Evolutionary conservation across 2,113 vertebrate species (phyloP).

Genomic region (Pygathrix nemaeus): DNA sequence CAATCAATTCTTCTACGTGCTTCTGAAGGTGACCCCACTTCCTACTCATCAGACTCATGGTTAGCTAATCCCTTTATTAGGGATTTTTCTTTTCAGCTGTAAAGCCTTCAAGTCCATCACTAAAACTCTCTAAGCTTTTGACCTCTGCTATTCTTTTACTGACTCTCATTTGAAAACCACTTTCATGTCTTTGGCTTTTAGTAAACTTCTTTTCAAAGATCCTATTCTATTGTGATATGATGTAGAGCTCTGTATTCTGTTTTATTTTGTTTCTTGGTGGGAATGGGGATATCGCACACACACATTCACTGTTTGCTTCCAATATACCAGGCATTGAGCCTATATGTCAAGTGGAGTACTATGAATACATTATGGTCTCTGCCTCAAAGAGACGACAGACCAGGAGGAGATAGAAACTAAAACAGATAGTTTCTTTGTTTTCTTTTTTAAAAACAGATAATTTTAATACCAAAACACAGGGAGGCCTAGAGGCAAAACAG

Average conservation of each 20-base stretch:
- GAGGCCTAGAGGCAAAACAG: background rate
- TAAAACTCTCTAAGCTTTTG: background rate
- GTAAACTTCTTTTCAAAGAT: background rate
- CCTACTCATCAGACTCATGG: fast-evolving
- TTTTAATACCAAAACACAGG: background rate
- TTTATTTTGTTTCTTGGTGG: background rate
- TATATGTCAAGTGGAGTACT: background rate
- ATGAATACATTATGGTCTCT: background rate
- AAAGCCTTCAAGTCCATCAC: background rate
- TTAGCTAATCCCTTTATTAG: background rate
- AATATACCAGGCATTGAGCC: background rate
- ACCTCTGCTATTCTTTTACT: background rate
- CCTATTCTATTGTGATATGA: background rate
- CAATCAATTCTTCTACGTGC: background rate
- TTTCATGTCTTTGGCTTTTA: background rate
- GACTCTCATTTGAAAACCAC: background rate
- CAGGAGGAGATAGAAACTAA: background rate
- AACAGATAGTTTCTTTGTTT: background rate
- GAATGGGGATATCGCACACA: background rate
- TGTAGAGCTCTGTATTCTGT: background rate
- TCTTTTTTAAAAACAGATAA: background rate
- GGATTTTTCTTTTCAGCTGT: background rate
- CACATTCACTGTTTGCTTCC: background rate
- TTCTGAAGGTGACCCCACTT: background rate
- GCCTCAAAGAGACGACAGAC: background rate